Evolutionary conservation across 2,113 vertebrate genomes (phyloP), one percentile per base, ranked within the genome.

Genomic region (Sturnira hondurensis): DNA sequence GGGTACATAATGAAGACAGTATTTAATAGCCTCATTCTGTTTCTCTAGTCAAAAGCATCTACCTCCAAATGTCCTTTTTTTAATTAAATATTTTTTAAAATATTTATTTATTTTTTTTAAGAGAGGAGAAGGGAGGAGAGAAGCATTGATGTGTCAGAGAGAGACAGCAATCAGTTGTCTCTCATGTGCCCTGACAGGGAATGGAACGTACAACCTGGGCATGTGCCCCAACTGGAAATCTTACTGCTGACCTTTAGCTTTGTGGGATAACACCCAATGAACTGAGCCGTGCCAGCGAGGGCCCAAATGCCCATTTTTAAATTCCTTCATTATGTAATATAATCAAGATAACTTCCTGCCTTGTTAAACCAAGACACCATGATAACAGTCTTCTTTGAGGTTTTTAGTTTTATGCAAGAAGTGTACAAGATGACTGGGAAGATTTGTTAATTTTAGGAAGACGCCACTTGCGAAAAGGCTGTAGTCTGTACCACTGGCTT

Each of bases 21-120:
- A 78, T 86, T 95, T 97, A 93, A 86, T 90, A 89, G 31, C 20
- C 47, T 96, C 93, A 86, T 93, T 96, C 47, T 96, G 22, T 95
- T 58, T 90, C 41, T 92, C 43, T 95, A 78, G 82, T 94, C 85
- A 97, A 96, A 93, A 93, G 94, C 65, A 77, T 71, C 52, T 78
- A 22, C 50, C 67, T 97, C 82, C 19, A 93, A 82, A 92, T 95
- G 61, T 71, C 28, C 20, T 67, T 68, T 94, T 96, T 68, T 61
- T 61, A 11, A 63, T 63, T 63, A 31, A 63, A 63, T 63, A 63
- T 63, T 63, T 63, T 28, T 63, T 5, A 31, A 31, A 63, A 63
- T 63, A 61, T 24, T 24, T 58, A 50, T 50, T 50, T 17, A 52
- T 17, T 52, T 52, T 28, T 61, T 61, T 61, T 31, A 28, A 63